Evolutionary conservation across 2,888 invertebrate genomes (phyloP).

Genomic region (Acrocyrtus sp.): DNA sequence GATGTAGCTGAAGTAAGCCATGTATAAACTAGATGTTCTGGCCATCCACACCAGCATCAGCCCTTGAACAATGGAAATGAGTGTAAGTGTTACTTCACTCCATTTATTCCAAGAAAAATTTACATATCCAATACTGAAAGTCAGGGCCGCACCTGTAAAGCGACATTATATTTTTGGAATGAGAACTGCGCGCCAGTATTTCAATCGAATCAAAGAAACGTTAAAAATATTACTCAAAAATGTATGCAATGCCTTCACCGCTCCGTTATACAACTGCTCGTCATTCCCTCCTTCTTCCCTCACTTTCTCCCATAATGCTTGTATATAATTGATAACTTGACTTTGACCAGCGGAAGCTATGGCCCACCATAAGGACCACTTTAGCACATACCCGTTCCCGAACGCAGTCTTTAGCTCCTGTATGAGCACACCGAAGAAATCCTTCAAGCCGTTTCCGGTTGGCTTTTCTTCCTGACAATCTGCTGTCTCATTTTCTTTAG

Average conservation of each 20-base stretch:
- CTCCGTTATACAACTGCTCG: constrained; percentile 70
- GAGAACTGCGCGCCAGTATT: too few species aligned
- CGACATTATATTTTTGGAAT: background rate
- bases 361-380: constrained; percentile 85
- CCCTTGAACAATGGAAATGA: constrained; percentile 43
- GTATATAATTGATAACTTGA: constrained; percentile 81
- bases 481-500: too few species aligned
- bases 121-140: constrained; percentile 37
- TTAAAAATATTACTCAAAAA: constrained; percentile 67
- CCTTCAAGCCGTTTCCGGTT: too few species aligned
- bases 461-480: too few species aligned
- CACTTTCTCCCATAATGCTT: constrained; percentile 83
- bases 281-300: constrained; percentile 62
- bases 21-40: constrained; percentile 22
- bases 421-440: too few species aligned
- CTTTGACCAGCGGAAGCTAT: constrained; percentile 69
- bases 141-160: constrained; percentile 31
- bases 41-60: constrained; percentile 46
- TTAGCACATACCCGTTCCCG: constrained; percentile 72
- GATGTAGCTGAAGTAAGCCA: constrained; percentile 45
- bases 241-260: constrained; percentile 77
- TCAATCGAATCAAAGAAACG: background rate
- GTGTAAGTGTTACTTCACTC: constrained; percentile 37
- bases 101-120: constrained; percentile 39
- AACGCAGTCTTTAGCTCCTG: constrained; percentile 74